These are phyloP conservation scores for Syrmaticus mikado DNA, from an alignment of 2,113 vertebrate species.

Conservation along the genomic window DNA sequence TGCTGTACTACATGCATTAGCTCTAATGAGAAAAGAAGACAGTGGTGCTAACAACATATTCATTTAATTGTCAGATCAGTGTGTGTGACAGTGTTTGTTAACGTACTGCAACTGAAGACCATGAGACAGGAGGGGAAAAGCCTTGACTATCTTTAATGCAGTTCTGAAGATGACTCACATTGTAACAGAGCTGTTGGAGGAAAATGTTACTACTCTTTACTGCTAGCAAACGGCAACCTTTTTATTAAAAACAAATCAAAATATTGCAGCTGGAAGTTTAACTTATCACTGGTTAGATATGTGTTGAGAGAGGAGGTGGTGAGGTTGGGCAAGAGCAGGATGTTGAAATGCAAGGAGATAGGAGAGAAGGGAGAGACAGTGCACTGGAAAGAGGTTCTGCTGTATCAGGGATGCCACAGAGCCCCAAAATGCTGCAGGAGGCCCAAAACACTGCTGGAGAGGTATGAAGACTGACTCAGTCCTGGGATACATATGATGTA, in stretches of 20 bases:
- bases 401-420: not conserved
- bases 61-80: not conserved
- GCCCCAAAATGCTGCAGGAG: not conserved
- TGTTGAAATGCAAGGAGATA: rapidly evolving
- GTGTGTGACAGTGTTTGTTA: not conserved
- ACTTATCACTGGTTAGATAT: rapidly evolving
- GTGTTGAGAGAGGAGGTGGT: rapidly evolving
- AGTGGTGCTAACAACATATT: rapidly evolving
- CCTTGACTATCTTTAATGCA: not conserved
- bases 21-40: not conserved
- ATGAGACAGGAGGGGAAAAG: not conserved
- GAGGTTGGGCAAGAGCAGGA: rapidly evolving
- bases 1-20: rapidly evolving
- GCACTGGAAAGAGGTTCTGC: rapidly evolving
- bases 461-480: not conserved
- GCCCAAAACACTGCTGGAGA: rapidly evolving
- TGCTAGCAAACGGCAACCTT: not conserved
- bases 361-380: not conserved
- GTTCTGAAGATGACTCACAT: not conserved
- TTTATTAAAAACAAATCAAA: not conserved
- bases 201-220: not conserved
- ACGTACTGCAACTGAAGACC: not conserved
- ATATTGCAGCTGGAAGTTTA: not conserved
- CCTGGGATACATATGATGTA: rapidly evolving
- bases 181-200: not conserved